Conservation (phyloP, 2,113 vertebrate species). For the Hippocampus comes region DNA sequence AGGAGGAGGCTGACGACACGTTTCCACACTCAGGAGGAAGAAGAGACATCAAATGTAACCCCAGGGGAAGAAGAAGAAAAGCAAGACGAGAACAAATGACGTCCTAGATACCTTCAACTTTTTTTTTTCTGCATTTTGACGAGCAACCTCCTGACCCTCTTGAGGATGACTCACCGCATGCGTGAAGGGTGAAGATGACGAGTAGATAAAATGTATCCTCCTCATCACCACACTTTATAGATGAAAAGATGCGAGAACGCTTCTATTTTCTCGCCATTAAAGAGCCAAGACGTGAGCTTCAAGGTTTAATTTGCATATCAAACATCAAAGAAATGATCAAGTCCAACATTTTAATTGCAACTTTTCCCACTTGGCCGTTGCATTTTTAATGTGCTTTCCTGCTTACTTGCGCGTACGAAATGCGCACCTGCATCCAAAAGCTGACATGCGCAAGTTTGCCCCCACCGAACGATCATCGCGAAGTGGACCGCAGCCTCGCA, state of each 20-base stretch:
- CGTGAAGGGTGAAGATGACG: not conserved
- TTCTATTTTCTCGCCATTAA: not conserved
- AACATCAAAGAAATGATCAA: not conserved
- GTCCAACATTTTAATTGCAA: conserved; percentile 1
- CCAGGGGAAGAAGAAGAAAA: not conserved
- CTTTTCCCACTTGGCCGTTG: not conserved
- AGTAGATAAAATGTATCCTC: not conserved
- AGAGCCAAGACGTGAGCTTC: not conserved
- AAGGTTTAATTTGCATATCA: not conserved
- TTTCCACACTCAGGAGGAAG: not conserved
- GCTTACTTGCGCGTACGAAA: not conserved
- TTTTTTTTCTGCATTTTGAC: not conserved
- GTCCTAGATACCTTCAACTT: conserved; percentile 2
- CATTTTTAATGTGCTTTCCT: not conserved
- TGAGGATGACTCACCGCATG: conserved; percentile 1
- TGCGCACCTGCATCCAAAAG: not conserved
- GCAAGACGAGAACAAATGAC: not conserved
- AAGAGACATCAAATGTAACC: not conserved
- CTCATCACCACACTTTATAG: not conserved
- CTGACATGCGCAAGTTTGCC: not conserved
- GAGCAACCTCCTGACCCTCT: not conserved
- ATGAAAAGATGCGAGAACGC: not conserved
- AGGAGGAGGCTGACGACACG: not conserved
- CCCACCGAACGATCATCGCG: not conserved
- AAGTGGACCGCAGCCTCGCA: not conserved